A percentile compares a stretch with the other conserved stretches of the same genome.
Conservation (phyloP, 2,797 vertebrate species). For the Pteropus rufus region DNA sequence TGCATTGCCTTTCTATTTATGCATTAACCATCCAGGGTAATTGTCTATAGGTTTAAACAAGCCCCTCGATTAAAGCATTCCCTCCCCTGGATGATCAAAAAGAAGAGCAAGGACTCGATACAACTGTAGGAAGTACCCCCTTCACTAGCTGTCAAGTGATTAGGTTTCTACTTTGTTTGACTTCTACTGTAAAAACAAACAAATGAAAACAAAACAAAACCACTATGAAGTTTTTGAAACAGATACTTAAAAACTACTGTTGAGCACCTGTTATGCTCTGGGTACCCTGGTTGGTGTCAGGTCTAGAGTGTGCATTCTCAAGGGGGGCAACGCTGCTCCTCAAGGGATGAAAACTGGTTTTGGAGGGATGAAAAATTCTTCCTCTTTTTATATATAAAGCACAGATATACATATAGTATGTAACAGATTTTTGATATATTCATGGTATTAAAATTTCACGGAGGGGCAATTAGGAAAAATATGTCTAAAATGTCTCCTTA, state of each 20-base stretch:
- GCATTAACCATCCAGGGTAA: not conserved
- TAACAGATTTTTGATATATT: not conserved
- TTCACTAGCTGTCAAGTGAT: not conserved
- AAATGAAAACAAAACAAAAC: not conserved
- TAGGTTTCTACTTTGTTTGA: not conserved
- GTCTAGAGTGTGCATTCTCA: not conserved
- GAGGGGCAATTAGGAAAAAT: not conserved
- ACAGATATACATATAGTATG: not conserved
- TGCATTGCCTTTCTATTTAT: not conserved
- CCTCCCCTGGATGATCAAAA: not conserved
- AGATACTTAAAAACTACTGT: not conserved
- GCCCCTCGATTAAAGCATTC: not conserved
- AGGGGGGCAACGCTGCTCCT: not conserved
- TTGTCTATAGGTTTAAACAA: not conserved
- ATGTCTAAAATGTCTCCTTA: not conserved
- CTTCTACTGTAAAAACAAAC: not conserved
- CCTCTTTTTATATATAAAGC: not conserved
- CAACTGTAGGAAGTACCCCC: not conserved
- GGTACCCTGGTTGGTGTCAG: accelerated
- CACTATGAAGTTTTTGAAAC: not conserved
- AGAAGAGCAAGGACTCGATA: not conserved
- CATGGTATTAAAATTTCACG: not conserved
- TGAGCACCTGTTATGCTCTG: not conserved
- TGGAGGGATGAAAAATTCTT: not conserved
- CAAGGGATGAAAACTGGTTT: not conserved